Percentiles rank a stretch among this genome's conserved stretches.
phyloP scores from a whole-genome alignment of 2,797 vertebrate species.

The Phyllotis vaccarum region DNA sequence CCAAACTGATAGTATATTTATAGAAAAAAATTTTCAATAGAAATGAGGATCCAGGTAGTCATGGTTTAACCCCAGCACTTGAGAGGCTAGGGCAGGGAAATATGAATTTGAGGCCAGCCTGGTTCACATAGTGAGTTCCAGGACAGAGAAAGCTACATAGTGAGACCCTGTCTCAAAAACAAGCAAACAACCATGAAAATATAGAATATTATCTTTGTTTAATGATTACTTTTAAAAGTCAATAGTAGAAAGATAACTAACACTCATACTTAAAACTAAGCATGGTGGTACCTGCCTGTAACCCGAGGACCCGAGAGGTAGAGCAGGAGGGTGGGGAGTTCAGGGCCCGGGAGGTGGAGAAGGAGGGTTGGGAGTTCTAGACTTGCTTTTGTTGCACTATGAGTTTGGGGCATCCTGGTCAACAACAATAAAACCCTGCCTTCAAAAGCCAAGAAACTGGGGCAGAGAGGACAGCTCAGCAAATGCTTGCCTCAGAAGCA shows the following conservation, averaged over 20 bases:
- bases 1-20: not conserved
- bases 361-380: not conserved
- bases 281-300: not conserved
- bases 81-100: not conserved
- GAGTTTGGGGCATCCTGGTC: not conserved
- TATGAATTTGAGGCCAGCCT: not conserved
- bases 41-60: not conserved
- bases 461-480: not conserved
- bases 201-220: not conserved
- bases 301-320: not conserved
- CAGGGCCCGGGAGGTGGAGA: not conserved
- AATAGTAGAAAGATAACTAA: slow-evolving; percentile 43
- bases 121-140: not conserved
- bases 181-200: not conserved
- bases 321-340: too few species aligned
- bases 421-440: not conserved
- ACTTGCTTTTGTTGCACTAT: not conserved
- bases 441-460: not conserved
- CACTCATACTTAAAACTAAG: not conserved
- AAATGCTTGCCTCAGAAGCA: not conserved
- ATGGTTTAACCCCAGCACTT: not conserved
- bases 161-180: not conserved
- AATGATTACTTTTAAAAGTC: slow-evolving; percentile 48
- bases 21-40: slow-evolving; percentile 22
- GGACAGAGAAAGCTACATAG: not conserved